phyloP scores from a whole-genome alignment of 2,888 invertebrate species.

The Drosophila formosana region DNA sequence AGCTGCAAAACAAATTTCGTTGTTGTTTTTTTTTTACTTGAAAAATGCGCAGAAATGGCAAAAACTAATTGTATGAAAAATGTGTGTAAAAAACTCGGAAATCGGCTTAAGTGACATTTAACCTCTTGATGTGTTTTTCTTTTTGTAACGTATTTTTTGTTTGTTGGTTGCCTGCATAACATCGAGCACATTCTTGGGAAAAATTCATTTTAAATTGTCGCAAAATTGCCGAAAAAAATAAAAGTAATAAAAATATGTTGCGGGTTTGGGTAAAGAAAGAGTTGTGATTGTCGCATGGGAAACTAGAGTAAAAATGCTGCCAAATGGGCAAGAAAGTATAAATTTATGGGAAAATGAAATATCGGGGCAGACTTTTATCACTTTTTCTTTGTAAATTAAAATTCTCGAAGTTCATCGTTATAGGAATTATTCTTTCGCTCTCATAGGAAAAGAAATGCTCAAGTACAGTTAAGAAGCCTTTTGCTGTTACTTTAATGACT shows the following conservation, averaged over 20 bases:
- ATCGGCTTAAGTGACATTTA: slow-evolving; percentile 79
- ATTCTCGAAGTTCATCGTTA: too few species aligned
- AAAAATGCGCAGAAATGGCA: slow-evolving; percentile 53
- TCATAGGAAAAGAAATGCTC: too few species aligned
- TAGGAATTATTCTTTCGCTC: too few species aligned
- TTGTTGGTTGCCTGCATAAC: slow-evolving; percentile 67
- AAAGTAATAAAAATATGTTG: slow-evolving; percentile 47
- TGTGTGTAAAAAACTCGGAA: slow-evolving; percentile 36
- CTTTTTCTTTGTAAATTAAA: background rate
- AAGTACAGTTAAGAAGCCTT: background rate
- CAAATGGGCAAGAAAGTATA: background rate
- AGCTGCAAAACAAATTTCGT: slow-evolving; percentile 57
- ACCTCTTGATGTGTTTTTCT: slow-evolving; percentile 63
- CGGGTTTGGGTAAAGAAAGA: slow-evolving; percentile 36
- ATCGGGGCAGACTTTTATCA: background rate
- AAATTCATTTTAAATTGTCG: slow-evolving; percentile 45
- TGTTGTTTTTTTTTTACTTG: slow-evolving; percentile 33
- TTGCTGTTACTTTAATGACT: background rate
- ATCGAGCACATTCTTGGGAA: slow-evolving; percentile 33
- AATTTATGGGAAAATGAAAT: background rate
- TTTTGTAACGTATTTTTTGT: slow-evolving; percentile 72
- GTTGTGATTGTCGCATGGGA: slow-evolving; percentile 2
- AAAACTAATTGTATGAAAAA: slow-evolving; percentile 54
- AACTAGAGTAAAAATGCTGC: background rate
- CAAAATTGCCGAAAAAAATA: slow-evolving; percentile 31